Evolutionary conservation across 2,797 vertebrate genomes (phyloP), one percentile per base, ranked within the genome.

Genomic region (Urosaurus nigricauda): DNA sequence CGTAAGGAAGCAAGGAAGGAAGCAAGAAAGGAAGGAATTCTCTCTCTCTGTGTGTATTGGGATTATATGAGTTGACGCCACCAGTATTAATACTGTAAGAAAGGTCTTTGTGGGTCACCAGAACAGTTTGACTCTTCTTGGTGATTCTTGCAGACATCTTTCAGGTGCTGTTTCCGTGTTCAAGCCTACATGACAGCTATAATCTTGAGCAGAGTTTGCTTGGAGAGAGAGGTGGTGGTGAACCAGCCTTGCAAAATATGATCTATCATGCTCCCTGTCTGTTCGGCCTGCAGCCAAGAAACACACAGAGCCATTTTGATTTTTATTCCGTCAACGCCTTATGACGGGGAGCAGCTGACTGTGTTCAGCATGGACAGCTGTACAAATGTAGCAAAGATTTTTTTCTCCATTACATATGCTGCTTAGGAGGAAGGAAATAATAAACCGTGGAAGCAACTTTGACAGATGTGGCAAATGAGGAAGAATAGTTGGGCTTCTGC

Each of bases 61-160:
- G 92, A 89, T 81, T 92, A 88, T 86, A 90, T 88, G 86, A 84
- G 92, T 84, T 70, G 56, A 84, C 74, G 82, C 81, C 47, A 58
- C 3, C 26, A 14, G 89, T 90, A 93, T 95, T 92, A 88, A 90
- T 80, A 90, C 86, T 90, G 53, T n/a, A 40, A 60, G 43, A 86
- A 89, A 93, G 40, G 80, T 92, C 83, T 92, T 60, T 51, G 21
- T 82, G 87, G 89, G 89, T 60, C 84, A 58, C 14, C 73, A 86
- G 89, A 90, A 91, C 87, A 84, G 79, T 51, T 60, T 77, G 43
- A 60, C 40, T 80, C 88, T 37, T 83, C 21, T 51, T 53, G n/a
- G 26, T 2, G 9, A 82, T 13, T 73, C 79, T 60, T n/a, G 82
- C 83, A 94, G 89, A 86, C 88, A 85, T 90, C 81, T 77, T 92